Base-by-base conservation (phyloP, 2,888 invertebrate genomes). In the Macrosoma leucophasiata region DNA sequence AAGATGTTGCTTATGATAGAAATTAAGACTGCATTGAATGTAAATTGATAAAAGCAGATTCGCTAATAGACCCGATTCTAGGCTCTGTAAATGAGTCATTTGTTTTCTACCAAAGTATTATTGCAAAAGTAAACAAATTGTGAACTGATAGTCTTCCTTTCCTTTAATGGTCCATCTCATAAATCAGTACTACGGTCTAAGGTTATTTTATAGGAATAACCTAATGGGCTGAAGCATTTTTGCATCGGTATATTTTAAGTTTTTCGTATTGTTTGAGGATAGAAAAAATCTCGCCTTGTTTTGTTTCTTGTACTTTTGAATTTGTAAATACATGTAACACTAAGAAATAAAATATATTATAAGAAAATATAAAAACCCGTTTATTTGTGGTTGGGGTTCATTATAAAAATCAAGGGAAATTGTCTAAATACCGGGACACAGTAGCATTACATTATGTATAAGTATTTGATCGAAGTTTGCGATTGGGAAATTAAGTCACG, bases 351-450 rank as follows among this genome's bases (percentile, higher is more conserved):
- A 77, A 62, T 82, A 73, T 77, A 77, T 73, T 70, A 78, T 81
- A 84, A 78, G 77, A 81, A 75, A 81, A 71, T 81, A 81, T 77
- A 77, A 78, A 74, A n/a, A n/a, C n/a, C n/a, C n/a, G n/a, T n/a
- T n/a, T n/a, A n/a, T n/a, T n/a, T n/a, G n/a, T n/a, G n/a, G n/a
- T n/a, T n/a, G n/a, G n/a, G n/a, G n/a, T n/a, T n/a, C n/a, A n/a
- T n/a, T n/a, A n/a, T n/a, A n/a, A n/a, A n/a, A n/a, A n/a, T n/a
- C n/a, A n/a, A n/a, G n/a, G n/a, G n/a, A n/a, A n/a, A n/a, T n/a
- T n/a, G n/a, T n/a, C n/a, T n/a, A n/a, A n/a, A n/a, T n/a, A n/a
- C n/a, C n/a, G n/a, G n/a, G n/a, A n/a, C n/a, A n/a, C n/a, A n/a
- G n/a, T n/a, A n/a, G n/a, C n/a, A n/a, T n/a, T n/a, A n/a, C n/a